Percentiles rank a stretch among this genome's conserved stretches.
Conservation (phyloP, 2,113 vertebrate species). For the Eulemur rufifrons region DNA sequence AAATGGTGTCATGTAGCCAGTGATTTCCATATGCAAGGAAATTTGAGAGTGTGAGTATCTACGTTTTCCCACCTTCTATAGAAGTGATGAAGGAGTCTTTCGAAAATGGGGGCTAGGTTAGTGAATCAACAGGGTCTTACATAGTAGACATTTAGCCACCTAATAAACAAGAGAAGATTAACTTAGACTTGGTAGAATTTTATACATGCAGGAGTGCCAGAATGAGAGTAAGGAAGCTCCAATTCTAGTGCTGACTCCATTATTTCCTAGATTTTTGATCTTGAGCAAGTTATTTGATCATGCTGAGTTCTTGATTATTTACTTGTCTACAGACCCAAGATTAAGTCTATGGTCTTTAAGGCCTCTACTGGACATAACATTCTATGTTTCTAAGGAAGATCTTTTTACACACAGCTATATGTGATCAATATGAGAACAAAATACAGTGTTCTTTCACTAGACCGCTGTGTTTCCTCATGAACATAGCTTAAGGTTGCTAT, state of each 20-base stretch:
- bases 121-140: background rate
- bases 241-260: background rate
- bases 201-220: background rate
- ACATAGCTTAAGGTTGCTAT: background rate
- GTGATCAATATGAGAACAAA: background rate
- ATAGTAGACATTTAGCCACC: background rate
- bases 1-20: background rate
- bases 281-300: background rate
- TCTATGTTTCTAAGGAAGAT: background rate
- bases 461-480: background rate
- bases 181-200: background rate
- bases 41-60: background rate
- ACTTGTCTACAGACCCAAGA: background rate
- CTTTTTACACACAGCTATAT: background rate
- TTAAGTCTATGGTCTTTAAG: background rate
- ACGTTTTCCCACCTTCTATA: background rate
- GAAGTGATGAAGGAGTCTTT: background rate
- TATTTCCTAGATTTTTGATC: background rate
- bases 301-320: background rate
- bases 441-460: background rate
- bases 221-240: background rate
- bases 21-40: background rate
- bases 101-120: background rate
- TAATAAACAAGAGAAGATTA: constrained; percentile 35
- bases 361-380: background rate